phyloP scores from a whole-genome alignment of 2,888 invertebrate species.

The Caenorhabditis sp. region DNA sequence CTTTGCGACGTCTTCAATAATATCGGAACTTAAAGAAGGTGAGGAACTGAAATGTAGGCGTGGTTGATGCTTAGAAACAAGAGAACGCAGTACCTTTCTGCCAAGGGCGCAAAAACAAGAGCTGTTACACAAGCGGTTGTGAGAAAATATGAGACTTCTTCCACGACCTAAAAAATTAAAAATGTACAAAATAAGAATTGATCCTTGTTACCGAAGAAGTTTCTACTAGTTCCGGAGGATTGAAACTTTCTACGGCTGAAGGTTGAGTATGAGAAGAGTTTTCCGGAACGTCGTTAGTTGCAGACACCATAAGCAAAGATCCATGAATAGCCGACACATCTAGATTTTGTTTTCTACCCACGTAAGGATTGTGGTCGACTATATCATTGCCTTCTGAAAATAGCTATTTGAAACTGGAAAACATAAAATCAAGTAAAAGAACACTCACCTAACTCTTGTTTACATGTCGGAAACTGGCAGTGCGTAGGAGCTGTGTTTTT shows the following conservation, averaged over 20 bases:
- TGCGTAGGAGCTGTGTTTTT: neutral
- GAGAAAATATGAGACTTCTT: conserved; percentile 54
- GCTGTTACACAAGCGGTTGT: conserved; percentile 50
- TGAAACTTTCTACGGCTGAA: conserved; percentile 28
- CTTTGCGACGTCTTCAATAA: conserved; percentile 49
- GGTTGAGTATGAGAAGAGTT: conserved; percentile 20
- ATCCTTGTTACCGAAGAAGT: conserved; percentile 31
- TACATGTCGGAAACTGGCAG: neutral
- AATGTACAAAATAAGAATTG: neutral
- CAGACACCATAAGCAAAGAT: neutral
- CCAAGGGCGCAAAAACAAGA: conserved; percentile 16
- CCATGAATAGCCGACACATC: neutral
- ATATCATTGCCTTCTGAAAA: neutral
- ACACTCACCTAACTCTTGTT: neutral
- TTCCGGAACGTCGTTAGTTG: conserved; percentile 35
- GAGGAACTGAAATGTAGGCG: conserved; percentile 26
- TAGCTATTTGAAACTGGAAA: neutral
- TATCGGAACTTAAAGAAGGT: conserved; percentile 26
- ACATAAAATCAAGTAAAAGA: neutral
- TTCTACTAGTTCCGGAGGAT: conserved; percentile 47
- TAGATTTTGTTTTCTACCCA: neutral
- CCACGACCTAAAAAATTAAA: conserved; percentile 39
- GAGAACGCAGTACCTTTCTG: conserved; percentile 30
- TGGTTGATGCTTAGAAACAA: neutral
- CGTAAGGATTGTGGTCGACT: conserved; percentile 4